These are phyloP conservation scores for Panonychus citri DNA, from an alignment of 1,140 invertebrate species.

Conservation along the genomic window DNA sequence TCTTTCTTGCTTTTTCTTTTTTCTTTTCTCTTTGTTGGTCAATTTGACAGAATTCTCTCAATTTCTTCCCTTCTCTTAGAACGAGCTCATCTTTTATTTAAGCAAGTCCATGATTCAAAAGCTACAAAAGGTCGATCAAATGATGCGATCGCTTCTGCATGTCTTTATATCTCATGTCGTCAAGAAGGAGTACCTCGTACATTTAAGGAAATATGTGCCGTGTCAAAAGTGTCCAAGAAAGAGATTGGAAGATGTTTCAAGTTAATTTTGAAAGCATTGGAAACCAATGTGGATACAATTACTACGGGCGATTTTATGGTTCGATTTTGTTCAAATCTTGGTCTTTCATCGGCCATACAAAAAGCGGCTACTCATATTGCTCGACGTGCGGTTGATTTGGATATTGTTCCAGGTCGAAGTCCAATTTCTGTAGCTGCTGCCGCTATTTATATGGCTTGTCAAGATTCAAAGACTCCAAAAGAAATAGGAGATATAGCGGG, in stretches of 20 bases:
- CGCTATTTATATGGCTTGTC: constrained; percentile 96
- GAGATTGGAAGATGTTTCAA: constrained; percentile 96
- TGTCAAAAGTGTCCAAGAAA: constrained; percentile 59
- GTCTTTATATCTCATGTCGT: constrained; percentile 93
- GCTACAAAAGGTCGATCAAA: constrained; percentile 81
- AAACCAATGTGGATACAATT: constrained; percentile 87
- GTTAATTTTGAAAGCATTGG: constrained; percentile 61
- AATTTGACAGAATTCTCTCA: too few relatives aligned
- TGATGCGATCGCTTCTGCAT: constrained; percentile 94
- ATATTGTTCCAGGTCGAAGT: constrained; percentile 84
- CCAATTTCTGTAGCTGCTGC: constrained; percentile 97
- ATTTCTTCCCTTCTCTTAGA: too few relatives aligned
- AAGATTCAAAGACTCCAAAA: constrained; percentile 82
- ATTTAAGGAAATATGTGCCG: constrained; percentile 38
- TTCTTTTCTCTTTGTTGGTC: too few relatives aligned
- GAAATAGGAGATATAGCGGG: constrained; percentile 98
- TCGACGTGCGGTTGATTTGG: constrained; percentile 79
- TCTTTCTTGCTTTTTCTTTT: too few relatives aligned
- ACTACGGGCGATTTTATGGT: constrained; percentile 96
- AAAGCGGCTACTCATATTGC: constrained; percentile 89
- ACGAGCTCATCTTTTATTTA: constrained; percentile 82
- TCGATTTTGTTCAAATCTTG: constrained; percentile 34
- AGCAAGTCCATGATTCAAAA: constrained; percentile 93
- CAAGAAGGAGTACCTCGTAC: constrained; percentile 95
- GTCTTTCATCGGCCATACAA: constrained; percentile 72